Conservation (phyloP, 2,888 invertebrate genomes). For the Limnephilus rhombicus region DNA sequence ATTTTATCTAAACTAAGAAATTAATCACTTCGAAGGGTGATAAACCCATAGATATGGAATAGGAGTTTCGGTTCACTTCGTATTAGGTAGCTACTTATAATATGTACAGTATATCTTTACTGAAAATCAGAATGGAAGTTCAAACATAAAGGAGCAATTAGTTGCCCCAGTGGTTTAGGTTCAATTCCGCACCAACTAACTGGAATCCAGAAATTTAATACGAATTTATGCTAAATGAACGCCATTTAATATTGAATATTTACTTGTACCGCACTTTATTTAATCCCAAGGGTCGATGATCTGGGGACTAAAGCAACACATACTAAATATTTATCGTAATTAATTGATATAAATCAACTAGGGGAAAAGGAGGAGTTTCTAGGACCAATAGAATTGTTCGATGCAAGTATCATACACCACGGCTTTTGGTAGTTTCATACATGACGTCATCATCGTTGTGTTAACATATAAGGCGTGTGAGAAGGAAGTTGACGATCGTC, state of each 20-base stretch:
- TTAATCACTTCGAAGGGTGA: conserved; percentile 8
- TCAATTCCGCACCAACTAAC: background rate
- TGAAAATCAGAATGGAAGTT: background rate
- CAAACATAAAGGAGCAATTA: conserved; percentile 28
- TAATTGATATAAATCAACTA: too few relatives aligned
- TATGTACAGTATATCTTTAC: background rate
- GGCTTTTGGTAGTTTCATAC: too few relatives aligned
- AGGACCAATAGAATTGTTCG: too few relatives aligned
- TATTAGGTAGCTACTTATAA: background rate
- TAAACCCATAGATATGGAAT: conserved; percentile 11
- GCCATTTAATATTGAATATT: background rate
- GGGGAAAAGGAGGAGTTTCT: too few relatives aligned
- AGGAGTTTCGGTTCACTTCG: conserved; percentile 2
- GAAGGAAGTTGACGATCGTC: too few relatives aligned
- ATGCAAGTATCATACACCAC: too few relatives aligned
- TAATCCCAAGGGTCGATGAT: background rate
- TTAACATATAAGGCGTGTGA: too few relatives aligned
- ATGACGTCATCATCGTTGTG: too few relatives aligned
- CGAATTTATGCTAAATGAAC: background rate
- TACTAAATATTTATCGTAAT: too few relatives aligned
- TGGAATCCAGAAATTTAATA: background rate
- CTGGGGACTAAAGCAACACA: background rate
- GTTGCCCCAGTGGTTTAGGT: background rate
- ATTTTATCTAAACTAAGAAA: background rate
- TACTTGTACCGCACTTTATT: background rate